phyloP scores from a whole-genome alignment of 2,113 vertebrate genomes.

The Mustelus asterias region DNA sequence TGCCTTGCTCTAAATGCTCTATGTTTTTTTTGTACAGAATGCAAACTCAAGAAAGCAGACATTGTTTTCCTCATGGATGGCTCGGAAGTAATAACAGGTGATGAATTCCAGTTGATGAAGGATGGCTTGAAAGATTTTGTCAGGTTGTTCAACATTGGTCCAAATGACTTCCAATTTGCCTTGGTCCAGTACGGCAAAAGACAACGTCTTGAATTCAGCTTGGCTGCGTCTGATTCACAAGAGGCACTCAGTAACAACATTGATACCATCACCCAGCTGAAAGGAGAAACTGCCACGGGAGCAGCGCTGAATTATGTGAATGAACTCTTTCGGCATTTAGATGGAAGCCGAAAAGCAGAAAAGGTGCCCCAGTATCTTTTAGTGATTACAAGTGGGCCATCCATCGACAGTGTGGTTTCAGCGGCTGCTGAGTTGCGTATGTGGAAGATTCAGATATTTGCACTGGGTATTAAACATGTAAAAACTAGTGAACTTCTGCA shows the following conservation, averaged over 20 bases:
- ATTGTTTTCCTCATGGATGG: conserved; percentile 66
- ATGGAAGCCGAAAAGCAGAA: conserved; percentile 48
- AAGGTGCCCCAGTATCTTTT: conserved; percentile 60
- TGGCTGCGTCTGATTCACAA: conserved; percentile 47
- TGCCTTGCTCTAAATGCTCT: not conserved
- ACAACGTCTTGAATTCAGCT: conserved; percentile 56
- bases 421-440: conserved; percentile 46
- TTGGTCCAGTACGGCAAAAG: conserved; percentile 59
- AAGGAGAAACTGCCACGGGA: conserved; percentile 50
- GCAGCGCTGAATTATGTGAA: conserved; percentile 48
- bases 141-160: conserved; percentile 52
- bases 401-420: conserved; percentile 48
- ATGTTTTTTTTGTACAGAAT: conserved; percentile 49
- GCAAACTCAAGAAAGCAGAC: conserved; percentile 54
- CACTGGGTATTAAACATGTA: conserved; percentile 52
- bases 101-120: conserved; percentile 56
- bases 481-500: conserved; percentile 51
- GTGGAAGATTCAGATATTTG: conserved; percentile 52
- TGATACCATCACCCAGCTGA: conserved; percentile 41
- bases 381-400: conserved; percentile 63
- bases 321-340: conserved; percentile 49
- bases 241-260: conserved; percentile 46
- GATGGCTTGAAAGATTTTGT: conserved; percentile 53
- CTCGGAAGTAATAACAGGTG: conserved; percentile 50
- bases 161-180: conserved; percentile 52